Base-by-base conservation (phyloP, 2,113 vertebrate genomes). In the Jaculus jaculus region DNA sequence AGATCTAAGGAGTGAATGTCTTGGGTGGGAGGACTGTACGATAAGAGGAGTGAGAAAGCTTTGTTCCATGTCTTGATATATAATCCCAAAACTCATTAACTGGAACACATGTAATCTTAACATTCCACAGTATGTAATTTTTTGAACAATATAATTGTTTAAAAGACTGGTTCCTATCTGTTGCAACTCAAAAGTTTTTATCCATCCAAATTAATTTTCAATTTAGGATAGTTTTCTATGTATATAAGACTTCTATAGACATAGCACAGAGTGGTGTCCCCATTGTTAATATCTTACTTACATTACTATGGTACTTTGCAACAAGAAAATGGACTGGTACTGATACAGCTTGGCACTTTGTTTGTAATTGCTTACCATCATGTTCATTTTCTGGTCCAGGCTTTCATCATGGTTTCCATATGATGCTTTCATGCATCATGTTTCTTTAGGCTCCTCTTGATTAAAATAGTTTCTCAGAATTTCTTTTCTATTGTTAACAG, bases 181-280 rank as follows among this genome's bases (percentile, higher is more conserved):
- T 24, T 61, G 88, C 30, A 6, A 68, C 18, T 51, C 65, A 95
- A 63, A 23, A 12, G 73, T 58, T 26, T 58, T 13, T 9, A 81
- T 47, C 91, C 85, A 86, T 83, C 13, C 74, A 91, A 65, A 93
- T 79, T 68, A 63, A 12, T 71, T 74, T 72, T 32, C n/a, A 37
- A 12, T 93, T 74, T 78, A 82, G 21, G 73, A 30, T 54, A 54
- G 13, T 79, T 78, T 79, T 63, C 73, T 3, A 85, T 26, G 42
- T 92, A 84, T 1, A 72, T 32, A 61, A 75, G 63, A 82, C 5
- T 51, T 92, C 18, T 23, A 71, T 60, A 92, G 61, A 65, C 30
- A 81, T 72, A 58, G 51, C 39, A 69, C 1, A 73, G 69, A 42
- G 4, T 30, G 1, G 11, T 78, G 61, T 82, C 28, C 3, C 4